These are phyloP conservation scores for Oedothorax gibbosus DNA, from an alignment of 1,140 invertebrate genomes.

Conservation along the genomic window DNA sequence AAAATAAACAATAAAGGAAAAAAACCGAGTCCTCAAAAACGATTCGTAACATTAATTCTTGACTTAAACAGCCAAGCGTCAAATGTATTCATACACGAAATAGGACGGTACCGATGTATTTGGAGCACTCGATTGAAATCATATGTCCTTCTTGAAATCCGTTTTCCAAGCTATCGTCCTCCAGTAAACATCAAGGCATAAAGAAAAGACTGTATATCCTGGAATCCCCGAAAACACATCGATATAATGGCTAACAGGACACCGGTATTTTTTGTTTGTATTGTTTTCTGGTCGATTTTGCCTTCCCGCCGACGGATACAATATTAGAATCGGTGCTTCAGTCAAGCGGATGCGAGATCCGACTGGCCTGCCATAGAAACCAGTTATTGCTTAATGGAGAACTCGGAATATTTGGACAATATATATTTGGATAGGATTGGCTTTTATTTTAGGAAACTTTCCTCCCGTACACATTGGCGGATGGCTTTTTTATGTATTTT, in stretches of 20 bases:
- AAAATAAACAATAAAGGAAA: conserved; percentile 6
- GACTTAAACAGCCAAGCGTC: conserved; percentile 32
- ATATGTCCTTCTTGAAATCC: conserved; percentile 48
- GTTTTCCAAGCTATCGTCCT: conserved; percentile 29
- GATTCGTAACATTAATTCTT: conserved; percentile 23
- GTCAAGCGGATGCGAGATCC: conserved; percentile 39
- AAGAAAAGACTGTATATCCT: conserved; percentile 38
- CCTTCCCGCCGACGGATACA: conserved; percentile 47
- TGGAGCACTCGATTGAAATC: conserved; percentile 43
- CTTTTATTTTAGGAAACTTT: background rate
- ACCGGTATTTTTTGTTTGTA: conserved; percentile 42
- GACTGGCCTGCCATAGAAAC: conserved; percentile 20
- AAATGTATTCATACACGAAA: conserved; percentile 43
- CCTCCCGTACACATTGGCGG: background rate
- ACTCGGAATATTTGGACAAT: conserved; percentile 33
- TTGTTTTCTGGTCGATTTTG: conserved; percentile 54
- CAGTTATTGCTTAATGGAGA: conserved; percentile 50
- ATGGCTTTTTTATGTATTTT: background rate
- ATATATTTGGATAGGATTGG: background rate
- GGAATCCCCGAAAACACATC: conserved; percentile 35
- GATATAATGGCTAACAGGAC: conserved; percentile 50
- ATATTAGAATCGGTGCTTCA: conserved; percentile 54
- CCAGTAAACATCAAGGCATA: conserved; percentile 32
- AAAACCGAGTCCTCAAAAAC: background rate
- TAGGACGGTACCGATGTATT: conserved; percentile 42